Evolutionary conservation across 37 sponge, comb jelly and placozoan genomes (phyloP), one percentile per base, ranked within the genome.

Genomic region (Cladorhizidae sp.): DNA sequence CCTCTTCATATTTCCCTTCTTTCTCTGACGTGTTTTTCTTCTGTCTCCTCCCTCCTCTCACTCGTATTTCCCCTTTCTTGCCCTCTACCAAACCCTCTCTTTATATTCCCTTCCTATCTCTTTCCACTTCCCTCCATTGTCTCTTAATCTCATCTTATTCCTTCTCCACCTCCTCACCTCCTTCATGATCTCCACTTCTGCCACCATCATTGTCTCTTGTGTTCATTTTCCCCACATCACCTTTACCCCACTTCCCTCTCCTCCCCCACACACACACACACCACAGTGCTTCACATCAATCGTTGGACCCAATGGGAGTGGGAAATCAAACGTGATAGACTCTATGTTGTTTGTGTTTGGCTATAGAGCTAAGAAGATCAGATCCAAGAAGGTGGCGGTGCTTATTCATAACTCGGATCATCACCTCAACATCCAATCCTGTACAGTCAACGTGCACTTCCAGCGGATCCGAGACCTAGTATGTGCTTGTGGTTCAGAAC

Each of bases 281-380:
- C 68, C n/a, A 25, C 85, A 97, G 98, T 89, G 86, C 55, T 97
- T 97, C 80, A 86, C 95, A 29, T 89, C 93, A 22, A 95, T 97
- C 29, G 91, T 97, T 36, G 98, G 98, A 0, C 98, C 98, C 2
- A 97, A 97, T 59, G 98, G 98, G 0, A 97, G 98, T 71, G 98
- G 98, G 21, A 97, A 97, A 83, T 95, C 95, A 36, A 97, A 97
- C 71, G 95, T 97, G 20, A 97, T 97, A 56, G 98, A 97, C 73
- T 86, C 95, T 9, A 90, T 97, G 93, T 87, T 97, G 42, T 97
- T 97, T 67, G 98, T 97, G 33, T 97, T 97, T 83, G 98, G 98
- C 33, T 97, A 91, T 67, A 90, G 95, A n/a, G 95, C 95, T 18
- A 70, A 83, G 14, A 92, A 95, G 80, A 97, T 97, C 36, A 93